Evolutionary conservation across 1,140 invertebrate genomes (phyloP).

Genomic region (Meloidogyne hapla): DNA sequence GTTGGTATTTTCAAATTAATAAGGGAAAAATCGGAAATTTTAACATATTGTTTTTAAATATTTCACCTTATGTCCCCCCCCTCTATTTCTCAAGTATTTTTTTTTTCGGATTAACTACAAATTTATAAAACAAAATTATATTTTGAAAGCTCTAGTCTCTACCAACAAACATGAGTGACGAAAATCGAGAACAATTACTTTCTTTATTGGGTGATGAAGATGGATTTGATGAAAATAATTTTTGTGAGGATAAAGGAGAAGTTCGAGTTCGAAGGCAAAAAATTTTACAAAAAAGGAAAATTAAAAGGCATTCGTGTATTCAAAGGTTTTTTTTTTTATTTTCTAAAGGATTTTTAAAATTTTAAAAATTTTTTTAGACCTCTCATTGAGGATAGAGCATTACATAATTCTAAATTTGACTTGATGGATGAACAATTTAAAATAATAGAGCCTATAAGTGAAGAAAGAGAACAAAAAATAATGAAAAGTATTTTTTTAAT

Average conservation of each 20-base stretch:
- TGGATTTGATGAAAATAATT: not conserved
- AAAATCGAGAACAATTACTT: not conserved
- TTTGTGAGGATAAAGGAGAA: not conserved
- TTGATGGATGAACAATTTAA: not conserved
- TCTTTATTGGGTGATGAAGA: not conserved
- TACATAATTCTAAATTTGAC: not conserved
- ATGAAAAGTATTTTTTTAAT: not conserved
- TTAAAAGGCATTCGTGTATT: not conserved
- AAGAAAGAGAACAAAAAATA: not conserved
- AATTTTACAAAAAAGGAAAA: not conserved
- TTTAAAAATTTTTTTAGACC: not conserved
- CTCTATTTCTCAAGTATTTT: too few species aligned
- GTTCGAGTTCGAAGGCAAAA: not conserved
- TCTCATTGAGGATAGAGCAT: not conserved
- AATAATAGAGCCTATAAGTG: not conserved
- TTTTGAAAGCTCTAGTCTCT: not conserved
- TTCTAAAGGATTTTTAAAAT: not conserved
- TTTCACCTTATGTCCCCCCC: too few species aligned
- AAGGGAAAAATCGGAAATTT: too few species aligned
- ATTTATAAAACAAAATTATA: not conserved
- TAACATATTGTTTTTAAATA: too few species aligned
- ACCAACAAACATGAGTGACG: constrained; percentile 1
- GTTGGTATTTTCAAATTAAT: too few species aligned
- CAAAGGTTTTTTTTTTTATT: not conserved
- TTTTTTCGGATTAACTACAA: too few species aligned